Evolutionary conservation across 1,140 invertebrate genomes (phyloP), one percentile per base, ranked within the genome.

Genomic region (Bombus waltoni): DNA sequence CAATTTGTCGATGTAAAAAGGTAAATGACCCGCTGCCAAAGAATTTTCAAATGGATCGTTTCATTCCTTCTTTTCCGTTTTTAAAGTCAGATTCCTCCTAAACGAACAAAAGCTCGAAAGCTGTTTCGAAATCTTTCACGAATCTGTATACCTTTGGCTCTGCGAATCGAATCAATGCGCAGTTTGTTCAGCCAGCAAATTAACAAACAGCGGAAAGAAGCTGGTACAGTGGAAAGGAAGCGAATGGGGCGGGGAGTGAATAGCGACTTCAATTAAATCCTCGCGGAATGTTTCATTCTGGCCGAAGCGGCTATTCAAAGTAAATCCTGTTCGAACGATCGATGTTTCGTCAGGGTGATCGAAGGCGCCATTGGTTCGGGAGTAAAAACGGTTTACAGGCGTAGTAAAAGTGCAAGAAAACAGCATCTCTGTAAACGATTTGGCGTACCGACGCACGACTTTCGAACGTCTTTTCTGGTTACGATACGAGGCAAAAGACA

Each of bases 211-310:
- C 10, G 18, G 59, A 2, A 66, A 11, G 72, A 25, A 53, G n/a
- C 38, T 18, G 8, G 15, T 22, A n/a, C 22, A 4, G 40, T 6
- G 25, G 35, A 9, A 18, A 40, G 1, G 28, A 32, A 1, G 32
- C 22, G 65, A 42, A 53, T 10, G 13, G 22, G 22, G 22, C 0
- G 22, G 42, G 1, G 9, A 10, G 38, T 28, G 35, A 59, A 44
- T 25, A 65, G 40, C 25, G 47, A 80, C 44, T 83, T 78, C 74
- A 66, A 78, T 83, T 83, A 83, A 83, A 70, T 83, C 82, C 73
- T 42, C 25, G 74, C 57, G 44, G 74, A 83, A 66, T 77, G 82
- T 70, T 83, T 83, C 74, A 57, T 70, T 83, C 74, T 57, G 18
- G 35, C 25, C 42, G 35, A 18, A 2, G 11, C 65, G 4, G 74